Evolutionary conservation across 2,888 invertebrate genomes (phyloP), one percentile per base, ranked within the genome.

Genomic region (Chymomyza amoena): DNA sequence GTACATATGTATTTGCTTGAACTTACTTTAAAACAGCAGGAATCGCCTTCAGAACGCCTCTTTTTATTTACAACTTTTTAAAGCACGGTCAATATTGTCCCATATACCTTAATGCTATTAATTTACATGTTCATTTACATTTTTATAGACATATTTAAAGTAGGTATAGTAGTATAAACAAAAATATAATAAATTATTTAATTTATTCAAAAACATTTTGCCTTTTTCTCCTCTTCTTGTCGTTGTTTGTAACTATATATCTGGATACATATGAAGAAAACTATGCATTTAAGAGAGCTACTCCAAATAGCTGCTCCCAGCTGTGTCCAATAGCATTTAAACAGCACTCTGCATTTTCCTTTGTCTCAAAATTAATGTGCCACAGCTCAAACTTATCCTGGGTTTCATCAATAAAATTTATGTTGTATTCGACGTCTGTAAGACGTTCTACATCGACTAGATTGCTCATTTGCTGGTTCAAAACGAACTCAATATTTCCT

Each of bases 241-340:
- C 25, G 25, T 13, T 13, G 7, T 4, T 20, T 57, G 16, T 28
- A 57, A 57, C 20, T 57, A 57, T 4, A 13, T 25, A 32, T 7
- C 32, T 57, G 16, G 16, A 57, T 36, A n/a, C 13, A 32, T 15
- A 36, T 6, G 62, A 25, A 25, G 25, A 4, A 25, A 25, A 25
- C 63, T 70, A 79, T 28, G 77, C 69, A 73, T 69, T 86, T 36
- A 86, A 70, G 56, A 93, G 86, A 50, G 93, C 92, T 69, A 93
- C 92, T 45, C 93, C 93, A 80, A 93, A 94, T 4, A 93, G 78
- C 78, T 92, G 90, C 78, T 93, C 93, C 93, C 93, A 93, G 1
- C 93, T 93, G 70, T 91, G 88, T 63, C 91, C 92, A 67, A 93
- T 92, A 6, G 92, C 91, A 79, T 92, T 91, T 3, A 93, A 90